A percentile compares a stretch with the other conserved stretches of the same genome.
These are phyloP conservation scores for Aphelocoma coerulescens DNA, from an alignment of 2,113 vertebrate genomes.

Conservation along the genomic window DNA sequence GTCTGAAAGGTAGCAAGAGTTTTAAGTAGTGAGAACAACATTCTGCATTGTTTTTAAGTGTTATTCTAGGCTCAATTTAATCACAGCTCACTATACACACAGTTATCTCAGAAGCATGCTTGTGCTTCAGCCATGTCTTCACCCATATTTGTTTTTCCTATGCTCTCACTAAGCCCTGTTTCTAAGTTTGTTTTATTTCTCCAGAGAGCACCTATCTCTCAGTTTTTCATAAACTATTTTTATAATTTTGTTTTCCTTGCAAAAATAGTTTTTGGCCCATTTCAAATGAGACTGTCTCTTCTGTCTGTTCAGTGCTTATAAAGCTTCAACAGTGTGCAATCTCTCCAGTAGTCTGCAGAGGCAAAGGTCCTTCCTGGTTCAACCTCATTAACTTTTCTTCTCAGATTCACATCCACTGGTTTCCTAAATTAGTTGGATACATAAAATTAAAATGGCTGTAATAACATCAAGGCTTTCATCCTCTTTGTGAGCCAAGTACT, in stretches of 20 bases:
- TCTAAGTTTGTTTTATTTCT: constrained; percentile 5
- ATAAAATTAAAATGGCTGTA: background rate
- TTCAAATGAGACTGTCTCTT: background rate
- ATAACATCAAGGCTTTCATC: background rate
- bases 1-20: background rate
- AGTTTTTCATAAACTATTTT: background rate
- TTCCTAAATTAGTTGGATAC: background rate
- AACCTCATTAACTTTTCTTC: constrained; percentile 5
- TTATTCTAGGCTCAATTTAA: background rate
- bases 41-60: background rate
- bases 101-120: background rate
- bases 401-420: background rate
- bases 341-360: background rate
- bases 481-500: background rate
- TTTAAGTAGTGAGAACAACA: background rate
- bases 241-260: background rate
- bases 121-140: background rate
- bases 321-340: background rate
- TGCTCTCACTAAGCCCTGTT: background rate
- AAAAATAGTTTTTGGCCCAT: background rate
- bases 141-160: background rate
- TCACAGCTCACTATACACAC: background rate
- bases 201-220: background rate
- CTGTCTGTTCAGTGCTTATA: background rate
- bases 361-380: background rate